Base-by-base conservation (phyloP, 2,888 invertebrate genomes). In the Pinctada fucata region DNA sequence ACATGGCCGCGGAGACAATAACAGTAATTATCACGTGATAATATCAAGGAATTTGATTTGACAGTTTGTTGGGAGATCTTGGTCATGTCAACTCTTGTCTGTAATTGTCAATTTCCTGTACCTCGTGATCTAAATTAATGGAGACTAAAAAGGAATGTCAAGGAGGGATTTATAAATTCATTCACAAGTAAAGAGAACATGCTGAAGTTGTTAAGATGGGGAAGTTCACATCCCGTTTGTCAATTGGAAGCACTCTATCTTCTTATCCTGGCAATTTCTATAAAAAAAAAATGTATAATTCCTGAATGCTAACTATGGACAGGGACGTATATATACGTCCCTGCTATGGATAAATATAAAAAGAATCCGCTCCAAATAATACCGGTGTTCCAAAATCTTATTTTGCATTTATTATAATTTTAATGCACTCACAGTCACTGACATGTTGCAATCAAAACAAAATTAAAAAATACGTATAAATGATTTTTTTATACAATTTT, bases 51-150 rank as follows among this genome's bases (percentile, higher is more conserved):
- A 72, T 58, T 58, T 72, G 63, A 72, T 63, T 72, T 45, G 72
- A 63, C 72, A 48, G 63, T 72, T 72, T 47, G 72, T 63, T 51
- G 6, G 31, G 48, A 58, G 64, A 72, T 74, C 74, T 66, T 74
- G 65, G 74, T 66, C 74, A 74, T 66, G 74, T 74, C 66, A 74
- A 65, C 74, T 74, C 74, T 74, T 74, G 74, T 74, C 66, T 63
- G 63, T 74, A 74, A 66, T 74, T 66, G 74, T 74, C 74, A 74
- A 74, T 74, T 74, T 74, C 74, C 74, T 66, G 74, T 66, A 63
- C 49, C 65, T 74, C 48, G 66, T 74, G 74, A 51, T 50, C 51
- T 47, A 65, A 65, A 74, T 74, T 74, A 74, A 74, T 65, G 66
- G 66, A 50, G 65, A 66, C 74, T n/a, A 66, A 66, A 74, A 16